Evolutionary conservation across 1,140 invertebrate genomes (phyloP).

Genomic region (Aphelinus atriplicis): DNA sequence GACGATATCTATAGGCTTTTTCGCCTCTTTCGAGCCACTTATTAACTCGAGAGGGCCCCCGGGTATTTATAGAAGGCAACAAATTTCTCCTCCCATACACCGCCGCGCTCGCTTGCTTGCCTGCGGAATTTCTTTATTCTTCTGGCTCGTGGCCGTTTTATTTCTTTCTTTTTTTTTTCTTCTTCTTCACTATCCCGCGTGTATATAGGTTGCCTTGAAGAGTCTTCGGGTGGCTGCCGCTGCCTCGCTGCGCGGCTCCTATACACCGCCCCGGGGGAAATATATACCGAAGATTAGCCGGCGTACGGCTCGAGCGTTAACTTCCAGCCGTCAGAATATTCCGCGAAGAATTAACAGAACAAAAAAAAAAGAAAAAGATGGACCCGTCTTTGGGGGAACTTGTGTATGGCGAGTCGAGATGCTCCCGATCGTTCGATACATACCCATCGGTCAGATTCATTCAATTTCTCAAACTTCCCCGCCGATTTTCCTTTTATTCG

Average conservation of each 20-base stretch:
- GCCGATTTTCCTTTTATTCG: too few species aligned
- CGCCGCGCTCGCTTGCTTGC: not conserved
- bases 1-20: too few species aligned
- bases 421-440: too few species aligned
- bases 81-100: not conserved
- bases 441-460: too few species aligned
- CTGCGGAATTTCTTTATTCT: slow-evolving; percentile 6
- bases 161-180: not conserved
- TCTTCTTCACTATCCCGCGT: not conserved
- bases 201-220: not conserved
- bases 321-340: slow-evolving; percentile 17
- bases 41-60: slow-evolving; percentile 17
- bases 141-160: not conserved
- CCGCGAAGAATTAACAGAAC: not conserved
- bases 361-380: too few species aligned
- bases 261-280: slow-evolving; percentile 5
- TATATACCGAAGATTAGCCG: slow-evolving; percentile 6
- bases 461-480: too few species aligned
- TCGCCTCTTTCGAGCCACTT: slow-evolving; percentile 16
- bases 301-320: not conserved
- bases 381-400: too few species aligned
- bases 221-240: not conserved
- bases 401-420: too few species aligned
- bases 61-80: slow-evolving; percentile 26
- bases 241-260: not conserved